These are phyloP conservation scores for Drosophila seguyi DNA, from an alignment of 1,140 invertebrate species.

Conservation along the genomic window DNA sequence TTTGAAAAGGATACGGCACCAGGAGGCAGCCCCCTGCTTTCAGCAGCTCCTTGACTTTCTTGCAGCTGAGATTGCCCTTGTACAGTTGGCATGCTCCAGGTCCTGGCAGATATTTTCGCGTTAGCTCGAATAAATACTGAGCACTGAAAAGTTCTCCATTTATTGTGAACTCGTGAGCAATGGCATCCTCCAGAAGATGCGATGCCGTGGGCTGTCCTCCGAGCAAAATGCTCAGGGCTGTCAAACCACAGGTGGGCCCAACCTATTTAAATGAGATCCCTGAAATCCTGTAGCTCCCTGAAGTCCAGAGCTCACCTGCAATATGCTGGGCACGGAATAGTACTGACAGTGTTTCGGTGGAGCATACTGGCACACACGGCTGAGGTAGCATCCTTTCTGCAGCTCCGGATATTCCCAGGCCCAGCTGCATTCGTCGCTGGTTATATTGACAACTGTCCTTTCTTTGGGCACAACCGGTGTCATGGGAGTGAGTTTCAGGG, in stretches of 20 bases:
- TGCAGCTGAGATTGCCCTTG: conserved; percentile 77
- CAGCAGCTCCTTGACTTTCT: conserved; percentile 79
- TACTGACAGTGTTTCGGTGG: conserved; percentile 66
- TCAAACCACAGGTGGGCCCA: conserved; percentile 92
- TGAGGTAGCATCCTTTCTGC: conserved; percentile 85
- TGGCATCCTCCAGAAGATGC: conserved; percentile 88
- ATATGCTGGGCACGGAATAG: conserved; percentile 50
- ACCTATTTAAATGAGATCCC: conserved; percentile 20
- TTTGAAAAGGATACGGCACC: conserved; percentile 86
- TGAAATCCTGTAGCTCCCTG: background rate
- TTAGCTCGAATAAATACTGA: conserved; percentile 87
- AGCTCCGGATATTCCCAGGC: conserved; percentile 84
- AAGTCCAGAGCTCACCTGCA: conserved; percentile 48
- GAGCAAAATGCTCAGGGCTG: conserved; percentile 91
- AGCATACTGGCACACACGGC: conserved; percentile 81
- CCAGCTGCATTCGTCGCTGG: conserved; percentile 82
- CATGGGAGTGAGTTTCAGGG: background rate
- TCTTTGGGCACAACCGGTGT: conserved; percentile 1
- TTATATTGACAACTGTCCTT: background rate
- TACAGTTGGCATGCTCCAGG: conserved; percentile 44
- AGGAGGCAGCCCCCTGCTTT: conserved; percentile 85
- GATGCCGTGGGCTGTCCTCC: conserved; percentile 87
- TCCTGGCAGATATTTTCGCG: conserved; percentile 36
- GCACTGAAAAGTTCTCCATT: conserved; percentile 95
- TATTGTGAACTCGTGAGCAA: conserved; percentile 88